Evolutionary conservation across 2,113 vertebrate genomes (phyloP).

Genomic region (Anoura caudifer): DNA sequence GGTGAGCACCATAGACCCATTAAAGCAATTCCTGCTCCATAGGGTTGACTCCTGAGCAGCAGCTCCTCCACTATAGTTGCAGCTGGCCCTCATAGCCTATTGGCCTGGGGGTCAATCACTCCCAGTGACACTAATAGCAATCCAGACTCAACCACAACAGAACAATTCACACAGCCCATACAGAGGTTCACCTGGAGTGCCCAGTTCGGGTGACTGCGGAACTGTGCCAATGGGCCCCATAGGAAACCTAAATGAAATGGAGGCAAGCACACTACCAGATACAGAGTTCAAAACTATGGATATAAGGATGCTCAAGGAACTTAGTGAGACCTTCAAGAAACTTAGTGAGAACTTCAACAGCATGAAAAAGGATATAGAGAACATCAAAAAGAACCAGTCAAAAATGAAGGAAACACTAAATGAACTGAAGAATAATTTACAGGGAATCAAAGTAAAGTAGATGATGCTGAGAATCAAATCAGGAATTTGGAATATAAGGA

Average conservation of each 20-base stretch:
- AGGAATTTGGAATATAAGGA: neutral
- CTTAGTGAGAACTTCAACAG: neutral
- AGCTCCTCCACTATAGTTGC: neutral
- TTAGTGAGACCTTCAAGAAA: neutral
- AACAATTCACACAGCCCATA: neutral
- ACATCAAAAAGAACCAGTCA: neutral
- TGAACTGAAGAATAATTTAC: neutral
- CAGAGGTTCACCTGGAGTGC: neutral
- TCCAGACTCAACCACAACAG: neutral
- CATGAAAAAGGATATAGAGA: neutral
- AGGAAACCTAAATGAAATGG: neutral
- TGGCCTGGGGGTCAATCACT: neutral
- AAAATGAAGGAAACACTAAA: neutral
- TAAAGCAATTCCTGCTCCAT: neutral
- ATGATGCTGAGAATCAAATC: neutral
- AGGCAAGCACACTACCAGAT: neutral
- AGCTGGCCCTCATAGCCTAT: neutral
- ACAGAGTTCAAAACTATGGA: neutral
- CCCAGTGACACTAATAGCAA: neutral
- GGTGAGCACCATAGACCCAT: neutral
- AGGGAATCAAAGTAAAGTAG: neutral
- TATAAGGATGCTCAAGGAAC: neutral
- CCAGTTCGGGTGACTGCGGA: neutral
- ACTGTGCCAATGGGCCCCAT: neutral
- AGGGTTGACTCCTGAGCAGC: neutral